phyloP scores from a whole-genome alignment of 2,888 invertebrate genomes.

The Noctuana brunneofusca region DNA sequence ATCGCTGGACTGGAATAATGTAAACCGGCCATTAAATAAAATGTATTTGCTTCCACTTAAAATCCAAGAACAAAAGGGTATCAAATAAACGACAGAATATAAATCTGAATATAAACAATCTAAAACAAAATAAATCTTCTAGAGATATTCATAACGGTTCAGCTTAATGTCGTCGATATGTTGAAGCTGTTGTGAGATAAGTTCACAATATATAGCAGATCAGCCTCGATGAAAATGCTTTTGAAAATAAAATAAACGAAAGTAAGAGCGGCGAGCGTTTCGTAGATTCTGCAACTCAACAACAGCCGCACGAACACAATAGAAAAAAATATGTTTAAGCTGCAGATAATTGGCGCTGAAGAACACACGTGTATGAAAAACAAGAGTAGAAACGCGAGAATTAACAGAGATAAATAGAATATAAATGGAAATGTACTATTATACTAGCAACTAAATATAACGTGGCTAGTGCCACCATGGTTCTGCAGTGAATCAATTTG shows the following conservation, averaged over 20 bases:
- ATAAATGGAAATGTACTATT: conserved; percentile 9
- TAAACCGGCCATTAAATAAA: too few relatives aligned
- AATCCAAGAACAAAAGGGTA: too few relatives aligned
- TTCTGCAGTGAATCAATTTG: conserved; percentile 44
- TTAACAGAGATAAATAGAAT: conserved; percentile 26
- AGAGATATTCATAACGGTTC: too few relatives aligned
- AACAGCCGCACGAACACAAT: conserved; percentile 10
- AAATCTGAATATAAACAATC: too few relatives aligned
- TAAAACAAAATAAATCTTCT: too few relatives aligned
- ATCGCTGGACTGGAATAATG: too few relatives aligned
- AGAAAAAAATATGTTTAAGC: conserved; percentile 20
- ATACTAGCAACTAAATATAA: background rate
- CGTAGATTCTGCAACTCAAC: conserved; percentile 3
- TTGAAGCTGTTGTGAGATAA: too few relatives aligned
- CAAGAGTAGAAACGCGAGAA: conserved; percentile 12
- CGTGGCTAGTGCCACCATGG: background rate
- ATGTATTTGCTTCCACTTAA: too few relatives aligned
- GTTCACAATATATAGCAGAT: background rate
- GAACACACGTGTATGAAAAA: conserved; percentile 21
- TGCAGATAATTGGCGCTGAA: conserved; percentile 29
- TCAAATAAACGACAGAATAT: too few relatives aligned
- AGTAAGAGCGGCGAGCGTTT: background rate
- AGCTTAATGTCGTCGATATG: too few relatives aligned
- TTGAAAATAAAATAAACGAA: background rate
- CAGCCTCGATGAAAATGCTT: background rate